Base-by-base conservation (phyloP, 2,797 vertebrate species). In the Borostomias antarcticus region DNA sequence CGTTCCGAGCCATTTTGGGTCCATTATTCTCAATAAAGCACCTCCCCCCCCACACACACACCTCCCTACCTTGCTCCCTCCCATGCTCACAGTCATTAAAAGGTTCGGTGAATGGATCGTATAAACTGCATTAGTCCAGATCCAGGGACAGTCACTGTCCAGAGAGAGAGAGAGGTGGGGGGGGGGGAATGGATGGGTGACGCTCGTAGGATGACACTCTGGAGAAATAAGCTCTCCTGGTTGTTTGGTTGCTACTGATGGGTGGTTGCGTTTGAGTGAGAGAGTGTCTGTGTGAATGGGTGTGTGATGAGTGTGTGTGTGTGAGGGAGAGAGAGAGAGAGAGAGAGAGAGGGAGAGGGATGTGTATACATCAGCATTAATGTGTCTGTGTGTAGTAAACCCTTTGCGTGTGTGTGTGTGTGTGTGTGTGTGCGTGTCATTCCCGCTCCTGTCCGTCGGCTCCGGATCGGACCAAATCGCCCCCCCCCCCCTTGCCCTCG, bases 21-120 rank as follows among this genome's bases (percentile, higher is more conserved):
- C 82, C 82, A 85, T 87, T 88, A 81, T 86, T 89, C 78, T 86
- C 78, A 82, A 85, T 88, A 87, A 86, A 83, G 80, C 67, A 54
- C 74, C n/a, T n/a, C n/a, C n/a, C n/a, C n/a, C n/a, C n/a, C n/a
- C n/a, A n/a, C n/a, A n/a, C n/a, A n/a, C n/a, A n/a, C n/a, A n/a
- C n/a, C n/a, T n/a, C n/a, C n/a, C n/a, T 82, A 85, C 88, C 85
- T 84, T 52, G 0, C 32, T 50, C 52, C 72, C 71, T 5, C 68
- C 68, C 13, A 10, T 26, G 29, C 11, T 43, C n/a, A n/a, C n/a
- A 76, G 75, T 77, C 77, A 77, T 85, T 83, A 87, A 84, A 74
- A 66, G 66, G 59, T 58, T 61, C 48, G 0, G 52, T 57, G 70
- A 81, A 66, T 58, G 54, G 65, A 29, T 37, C 47, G 13, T 45